Base-by-base conservation (phyloP, 2,113 vertebrate species). In the Petaurus breviceps region DNA sequence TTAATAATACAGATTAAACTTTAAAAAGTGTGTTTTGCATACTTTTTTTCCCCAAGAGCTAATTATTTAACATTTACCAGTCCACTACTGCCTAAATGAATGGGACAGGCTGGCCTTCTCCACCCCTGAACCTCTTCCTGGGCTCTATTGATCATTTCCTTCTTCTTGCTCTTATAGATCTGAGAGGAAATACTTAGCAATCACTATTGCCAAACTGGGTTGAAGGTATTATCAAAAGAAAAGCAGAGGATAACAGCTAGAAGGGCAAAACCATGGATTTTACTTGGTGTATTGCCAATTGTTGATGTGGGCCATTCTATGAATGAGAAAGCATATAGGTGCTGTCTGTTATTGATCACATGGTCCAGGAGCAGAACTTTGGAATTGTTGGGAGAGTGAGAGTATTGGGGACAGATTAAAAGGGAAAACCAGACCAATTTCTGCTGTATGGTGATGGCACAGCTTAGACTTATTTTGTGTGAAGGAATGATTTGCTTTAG, bases 341-440 rank as follows among this genome's bases (percentile, higher is more conserved):
- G 7, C 53, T 52, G 52, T 52, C 51, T 47, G 50, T 61, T 43
- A 91, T 46, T 94, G 51, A 90, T n/a, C 28, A 95, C 31, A 55
- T 19, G 49, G 31, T 16, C 28, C 51, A 91, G 43, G 47, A 93
- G 24, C 23, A 94, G 31, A n/a, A 93, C 68, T 68, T 46, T 54
- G 93, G 14, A 92, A 8, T 11, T 43, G 16, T 43, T 43, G 68
- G n/a, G 47, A 43, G 51, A 91, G 92, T 91, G 89, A 54, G 37
- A 77, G 68, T 89, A 68, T 89, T 77, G 77, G 55, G 89, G 49
- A 77, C 54, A 31, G 37, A 91, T 16, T 55, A 43, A 26, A 95
- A 90, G 28, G 94, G 53, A 91, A 97, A 95, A 68, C 47, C 19
- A 52, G 46, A 94, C 53, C 89, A 43, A 84, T 43, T 84, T 84